Evolutionary conservation across 2,113 vertebrate genomes (phyloP).

Genomic region (Oenanthe oenanthe): DNA sequence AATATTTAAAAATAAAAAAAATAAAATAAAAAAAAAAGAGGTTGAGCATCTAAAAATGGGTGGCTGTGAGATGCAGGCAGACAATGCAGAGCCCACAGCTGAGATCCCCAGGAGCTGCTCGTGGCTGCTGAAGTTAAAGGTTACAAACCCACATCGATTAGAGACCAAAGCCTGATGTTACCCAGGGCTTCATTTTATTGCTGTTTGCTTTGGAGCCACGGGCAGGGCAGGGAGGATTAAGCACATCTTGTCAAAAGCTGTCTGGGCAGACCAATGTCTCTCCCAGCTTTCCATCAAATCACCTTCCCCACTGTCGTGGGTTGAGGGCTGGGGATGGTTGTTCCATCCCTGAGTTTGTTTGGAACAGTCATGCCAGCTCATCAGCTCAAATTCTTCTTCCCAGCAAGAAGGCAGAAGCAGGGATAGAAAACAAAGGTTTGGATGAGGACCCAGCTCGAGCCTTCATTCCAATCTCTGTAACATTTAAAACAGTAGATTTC

Average conservation of each 20-base stretch:
- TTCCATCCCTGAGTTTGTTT: not conserved
- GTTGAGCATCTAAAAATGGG: not conserved
- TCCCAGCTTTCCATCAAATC: not conserved
- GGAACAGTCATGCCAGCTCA: not conserved
- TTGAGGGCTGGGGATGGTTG: not conserved
- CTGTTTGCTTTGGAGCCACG: not conserved
- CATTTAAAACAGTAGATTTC: not conserved
- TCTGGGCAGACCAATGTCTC: not conserved
- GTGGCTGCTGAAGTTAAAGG: conserved; percentile 23
- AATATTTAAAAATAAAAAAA: not conserved
- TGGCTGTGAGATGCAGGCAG: not conserved
- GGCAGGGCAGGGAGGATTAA: not conserved
- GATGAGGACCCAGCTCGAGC: not conserved
- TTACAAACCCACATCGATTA: conserved; percentile 28
- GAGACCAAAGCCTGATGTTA: conserved; percentile 24
- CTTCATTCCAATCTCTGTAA: not conserved
- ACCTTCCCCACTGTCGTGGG: not conserved
- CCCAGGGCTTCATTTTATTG: conserved; percentile 8
- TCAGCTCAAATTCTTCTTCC: not conserved
- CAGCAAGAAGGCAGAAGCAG: not conserved
- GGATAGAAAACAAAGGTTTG: not conserved
- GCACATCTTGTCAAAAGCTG: not conserved
- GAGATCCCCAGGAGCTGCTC: conserved; percentile 5
- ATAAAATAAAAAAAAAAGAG: too few relatives aligned
- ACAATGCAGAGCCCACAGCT: not conserved